Conservation (phyloP, 30 jellyfish, hydroid and myxozoan genomes). For the Catostylus mosaicus region DNA sequence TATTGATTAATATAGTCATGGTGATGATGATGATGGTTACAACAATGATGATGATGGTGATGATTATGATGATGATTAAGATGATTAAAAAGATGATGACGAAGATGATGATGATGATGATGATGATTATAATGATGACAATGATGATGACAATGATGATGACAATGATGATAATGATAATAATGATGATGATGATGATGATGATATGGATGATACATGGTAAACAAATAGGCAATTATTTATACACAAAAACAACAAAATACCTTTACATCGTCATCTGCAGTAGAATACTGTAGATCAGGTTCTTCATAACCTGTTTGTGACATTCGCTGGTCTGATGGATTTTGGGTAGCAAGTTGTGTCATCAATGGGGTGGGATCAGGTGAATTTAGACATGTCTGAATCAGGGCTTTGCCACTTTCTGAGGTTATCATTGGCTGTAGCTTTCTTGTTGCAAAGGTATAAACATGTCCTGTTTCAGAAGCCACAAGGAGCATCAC, state of each 20-base stretch:
- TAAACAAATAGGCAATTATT: not conserved
- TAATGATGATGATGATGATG: too few relatives aligned
- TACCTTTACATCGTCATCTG: conserved; percentile 86
- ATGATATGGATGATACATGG: too few relatives aligned
- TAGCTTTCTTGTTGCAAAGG: conserved; percentile 96
- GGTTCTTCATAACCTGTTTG: conserved; percentile 96
- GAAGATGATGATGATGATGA: too few relatives aligned
- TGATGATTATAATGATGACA: too few relatives aligned
- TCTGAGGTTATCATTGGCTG: conserved; percentile 99
- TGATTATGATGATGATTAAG: too few relatives aligned
- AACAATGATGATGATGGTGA: too few relatives aligned
- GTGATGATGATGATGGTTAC: too few relatives aligned
- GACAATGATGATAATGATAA: too few relatives aligned
- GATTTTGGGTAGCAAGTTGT: conserved; percentile 69
- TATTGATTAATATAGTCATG: too few relatives aligned
- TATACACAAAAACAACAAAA: not conserved
- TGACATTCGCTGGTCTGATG: conserved; percentile 90
- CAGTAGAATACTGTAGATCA: conserved; percentile 79
- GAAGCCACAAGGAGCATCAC: conserved; percentile 98
- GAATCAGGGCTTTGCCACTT: conserved; percentile 99
- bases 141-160: too few relatives aligned
- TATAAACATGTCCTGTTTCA: conserved; percentile 98
- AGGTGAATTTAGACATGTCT: conserved; percentile 96
- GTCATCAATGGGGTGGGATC: conserved; percentile 91
- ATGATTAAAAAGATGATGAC: too few relatives aligned